Evolutionary conservation across 1,140 invertebrate species (phyloP).

Genomic region (Pteromalus puparum): DNA sequence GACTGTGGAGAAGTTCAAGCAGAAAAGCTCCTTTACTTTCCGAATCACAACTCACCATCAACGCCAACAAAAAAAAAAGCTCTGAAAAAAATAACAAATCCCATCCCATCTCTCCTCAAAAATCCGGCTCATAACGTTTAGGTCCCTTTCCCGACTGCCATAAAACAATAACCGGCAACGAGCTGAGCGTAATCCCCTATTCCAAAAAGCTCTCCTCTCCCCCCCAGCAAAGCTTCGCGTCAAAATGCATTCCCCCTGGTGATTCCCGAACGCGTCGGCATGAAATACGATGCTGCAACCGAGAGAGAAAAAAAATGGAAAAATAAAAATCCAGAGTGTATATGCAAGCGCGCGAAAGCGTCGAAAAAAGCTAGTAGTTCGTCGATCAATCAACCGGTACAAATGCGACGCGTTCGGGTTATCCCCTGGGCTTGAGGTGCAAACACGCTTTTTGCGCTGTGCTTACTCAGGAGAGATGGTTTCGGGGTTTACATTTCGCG

Average conservation of each 20-base stretch:
- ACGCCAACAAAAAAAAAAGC: not conserved
- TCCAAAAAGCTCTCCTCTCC: not conserved
- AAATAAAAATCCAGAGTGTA: not conserved
- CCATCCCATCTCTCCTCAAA: too few relatives aligned
- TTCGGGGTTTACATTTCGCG: too few relatives aligned
- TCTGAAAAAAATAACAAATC: too few relatives aligned
- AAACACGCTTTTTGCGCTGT: too few relatives aligned
- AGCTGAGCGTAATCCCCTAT: not conserved
- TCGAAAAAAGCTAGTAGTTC: not conserved
- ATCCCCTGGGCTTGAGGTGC: too few relatives aligned
- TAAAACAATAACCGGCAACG: not conserved
- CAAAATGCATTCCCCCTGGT: not conserved
- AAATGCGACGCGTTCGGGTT: not conserved
- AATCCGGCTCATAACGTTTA: not conserved
- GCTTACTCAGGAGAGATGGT: too few relatives aligned
- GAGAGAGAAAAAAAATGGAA: not conserved
- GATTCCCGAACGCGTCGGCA: not conserved
- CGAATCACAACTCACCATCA: too few relatives aligned
- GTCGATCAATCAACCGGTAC: conserved; percentile 34
- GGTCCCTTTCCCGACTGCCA: not conserved
- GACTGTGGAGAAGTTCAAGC: too few relatives aligned
- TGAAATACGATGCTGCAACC: not conserved
- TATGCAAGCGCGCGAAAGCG: not conserved
- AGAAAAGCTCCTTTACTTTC: too few relatives aligned
- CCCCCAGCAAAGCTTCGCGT: not conserved